Conservation (phyloP, 2,797 vertebrate species). For the Eremophila alpestris region DNA sequence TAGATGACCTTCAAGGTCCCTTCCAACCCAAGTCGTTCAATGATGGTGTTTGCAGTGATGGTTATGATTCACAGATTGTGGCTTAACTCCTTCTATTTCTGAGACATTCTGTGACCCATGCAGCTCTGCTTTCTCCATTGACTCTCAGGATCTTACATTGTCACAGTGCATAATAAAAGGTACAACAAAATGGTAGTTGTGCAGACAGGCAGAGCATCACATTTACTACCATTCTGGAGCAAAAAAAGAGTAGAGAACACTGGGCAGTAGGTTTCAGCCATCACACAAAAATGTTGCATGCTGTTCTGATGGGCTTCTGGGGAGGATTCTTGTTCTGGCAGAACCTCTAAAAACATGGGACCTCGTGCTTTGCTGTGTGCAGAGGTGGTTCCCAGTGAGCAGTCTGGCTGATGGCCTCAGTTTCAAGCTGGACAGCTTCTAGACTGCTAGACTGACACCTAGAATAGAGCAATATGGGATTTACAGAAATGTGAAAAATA, state of each 20-base stretch:
- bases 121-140: not conserved
- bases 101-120: not conserved
- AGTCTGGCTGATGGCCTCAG: not conserved
- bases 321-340: not conserved
- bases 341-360: not conserved
- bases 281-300: not conserved
- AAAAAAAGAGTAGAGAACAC: constrained; percentile 7
- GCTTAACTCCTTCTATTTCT: not conserved
- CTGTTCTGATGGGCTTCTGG: not conserved
- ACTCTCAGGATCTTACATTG: not conserved
- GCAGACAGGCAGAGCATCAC: not conserved
- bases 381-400: not conserved
- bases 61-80: not conserved
- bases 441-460: constrained; percentile 38
- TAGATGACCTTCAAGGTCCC: not conserved
- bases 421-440: constrained; percentile 4
- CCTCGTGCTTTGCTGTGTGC: not conserved
- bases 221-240: not conserved
- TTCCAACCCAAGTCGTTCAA: not conserved
- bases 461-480: constrained; percentile 22
- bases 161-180: not conserved
- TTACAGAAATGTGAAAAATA: not conserved
- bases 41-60: not conserved
- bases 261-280: not conserved
- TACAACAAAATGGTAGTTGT: not conserved